Base-by-base conservation (phyloP, 1,140 invertebrate genomes). In the Probaryconus sp. region DNA sequence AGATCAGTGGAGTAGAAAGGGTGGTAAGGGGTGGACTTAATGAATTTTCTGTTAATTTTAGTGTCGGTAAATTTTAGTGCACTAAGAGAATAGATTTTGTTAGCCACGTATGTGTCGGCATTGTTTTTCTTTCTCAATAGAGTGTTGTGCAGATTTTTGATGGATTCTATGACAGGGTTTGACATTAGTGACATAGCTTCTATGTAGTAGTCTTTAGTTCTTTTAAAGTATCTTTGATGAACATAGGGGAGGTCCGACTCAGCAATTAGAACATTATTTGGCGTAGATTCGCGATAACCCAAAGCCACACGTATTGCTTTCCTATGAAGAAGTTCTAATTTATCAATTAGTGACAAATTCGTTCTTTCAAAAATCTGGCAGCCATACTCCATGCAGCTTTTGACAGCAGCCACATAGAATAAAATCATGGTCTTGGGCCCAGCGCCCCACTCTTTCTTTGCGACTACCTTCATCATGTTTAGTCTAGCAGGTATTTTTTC, bases 281-380 rank as follows among this genome's bases (percentile, higher is more conserved):
- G 47, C 9, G 55, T 61, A 2, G 45, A 37, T 6, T 16, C 28
- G 1, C 40, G n/a, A 9, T 64, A 64, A 0, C 68, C 51, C n/a
- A 53, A 17, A 0, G 60, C 68, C 1, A 51, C 18, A 11, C 58
- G 5, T 1, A 65, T 50, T 0, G 50, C 68, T 48, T 20, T 61
- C 6, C 56, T 48, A 6, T 61, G 56, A 0, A 45, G 6, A 6
- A 42, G 9, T 13, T 37, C 30, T 1, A 60, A 13, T 28, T 45
- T 47, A 17, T 61, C 17, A 3, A 14, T 7, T 3, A 17, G 10
- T 14, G 37, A 14, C 5, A 13, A 5, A n/a, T 43, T 43, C 2
- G 2, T 3, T 43, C n/a, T 20, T 4, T 43, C 40, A 3, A 24
- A 9, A 11, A 43, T 43, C n/a, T 20, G 16, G 10, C 40, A 43